Percentiles rank a stretch among this genome's conserved stretches.
Conservation (phyloP, 2,797 vertebrate species). For the Pelochelys cantorii region DNA sequence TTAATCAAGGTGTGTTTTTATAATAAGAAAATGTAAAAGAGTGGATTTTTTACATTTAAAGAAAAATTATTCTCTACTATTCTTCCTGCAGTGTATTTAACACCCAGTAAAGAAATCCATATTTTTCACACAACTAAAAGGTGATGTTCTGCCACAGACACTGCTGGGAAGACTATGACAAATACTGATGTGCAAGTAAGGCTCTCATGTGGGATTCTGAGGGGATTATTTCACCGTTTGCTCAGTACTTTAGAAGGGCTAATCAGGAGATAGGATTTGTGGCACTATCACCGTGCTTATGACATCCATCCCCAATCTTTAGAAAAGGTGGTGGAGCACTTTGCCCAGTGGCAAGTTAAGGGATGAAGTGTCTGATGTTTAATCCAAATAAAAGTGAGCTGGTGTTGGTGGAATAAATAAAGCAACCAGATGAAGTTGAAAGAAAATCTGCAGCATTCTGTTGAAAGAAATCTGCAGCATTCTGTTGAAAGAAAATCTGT, state of each 20-base stretch:
- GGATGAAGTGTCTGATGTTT: neutral
- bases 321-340: neutral
- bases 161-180: neutral
- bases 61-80: neutral
- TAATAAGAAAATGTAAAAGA: neutral
- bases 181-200: neutral
- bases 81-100: neutral
- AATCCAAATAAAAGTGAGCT: neutral
- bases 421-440: conserved; percentile 68
- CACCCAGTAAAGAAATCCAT: neutral
- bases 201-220: neutral
- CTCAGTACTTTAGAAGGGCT: neutral
- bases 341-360: neutral
- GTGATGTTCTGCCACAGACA: neutral
- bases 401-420: conserved; percentile 28
- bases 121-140: neutral
- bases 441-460: conserved; percentile 42
- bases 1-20: neutral
- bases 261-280: neutral
- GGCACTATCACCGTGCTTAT: neutral
- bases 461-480: conserved; percentile 51
- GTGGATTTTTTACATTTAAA: neutral
- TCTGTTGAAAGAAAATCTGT: conserved; percentile 55
- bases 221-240: neutral
- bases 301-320: neutral